Base-by-base conservation (phyloP, 1,140 invertebrate species). In the Trichonephila clavipes region DNA sequence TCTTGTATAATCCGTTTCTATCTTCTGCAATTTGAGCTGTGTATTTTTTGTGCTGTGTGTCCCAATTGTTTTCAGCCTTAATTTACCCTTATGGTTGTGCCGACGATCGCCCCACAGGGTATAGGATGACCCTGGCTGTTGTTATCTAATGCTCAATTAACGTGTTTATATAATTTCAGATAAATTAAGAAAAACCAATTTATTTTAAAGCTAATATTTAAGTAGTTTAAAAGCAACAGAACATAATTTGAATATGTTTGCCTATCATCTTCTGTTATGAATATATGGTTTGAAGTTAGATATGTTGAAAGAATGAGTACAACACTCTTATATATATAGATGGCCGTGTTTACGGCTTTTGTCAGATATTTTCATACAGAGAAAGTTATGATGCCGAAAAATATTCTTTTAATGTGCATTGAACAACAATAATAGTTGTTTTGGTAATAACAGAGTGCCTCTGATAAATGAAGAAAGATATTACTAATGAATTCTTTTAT, bases 111-210 rank as follows among this genome's bases (percentile, higher is more conserved):
- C 34, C 69, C 69, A 12, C 28, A 34, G 69, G 69, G 69, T 28
- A 77, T 34, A 19, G 12, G 69, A 18, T 77, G 69, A 77, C 69
- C 69, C 66, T 69, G n/a, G 10, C 66, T 69, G n/a, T n/a, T 77
- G 69, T 77, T 77, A 77, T 34, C 28, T 77, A 77, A 77, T 77
- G 28, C 28, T 8, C 24, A 77, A 77, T 77, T 77, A 77, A 77
- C 16, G 28, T 18, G 28, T 14, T 16, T 77, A 12, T 14, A 19
- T 40, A 24, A 3, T n/a, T 14, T 69, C 3, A n/a, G 10, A 24
- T 69, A 69, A 69, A 69, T 69, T 28, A 28, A 69, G 24, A 10
- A 69, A 24, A 69, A 69, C 12, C 66, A 69, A 8, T n/a, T 12
- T 2, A 21, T n/a, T 69, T 69, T 24, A 24, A 69, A 69, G n/a